Evolutionary conservation across 1,140 invertebrate species (phyloP), one percentile per base, ranked within the genome.

Genomic region (Rhyacophila brunnea): DNA sequence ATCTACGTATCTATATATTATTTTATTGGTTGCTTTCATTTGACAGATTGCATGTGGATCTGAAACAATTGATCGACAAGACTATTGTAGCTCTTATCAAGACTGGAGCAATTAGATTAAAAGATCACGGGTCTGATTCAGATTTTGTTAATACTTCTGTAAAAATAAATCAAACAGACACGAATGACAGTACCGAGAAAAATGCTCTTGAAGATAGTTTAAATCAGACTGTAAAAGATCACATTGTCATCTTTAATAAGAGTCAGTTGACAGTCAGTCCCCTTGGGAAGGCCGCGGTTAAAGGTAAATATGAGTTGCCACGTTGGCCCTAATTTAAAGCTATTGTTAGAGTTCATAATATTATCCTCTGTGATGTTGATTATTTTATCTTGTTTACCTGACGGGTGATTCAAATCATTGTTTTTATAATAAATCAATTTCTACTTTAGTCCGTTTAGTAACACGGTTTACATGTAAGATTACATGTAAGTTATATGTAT

Each of bases 271-370:
- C 80, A 50, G 77, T 91, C 14, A 91, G 85, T 62, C 78, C 79
- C 61, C 79, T 95, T 13, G 93, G 92, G 23, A 81, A 76, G 68
- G 92, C 92, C 14, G 88, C 91, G 28, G 88, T 93, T 66, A 93
- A 91, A 86, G 91, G 90, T 87, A 73, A 34, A 18, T 64, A 15
- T 32, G 23, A 7, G 11, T 13, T 32, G n/a, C n/a, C n/a, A n/a
- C n/a, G n/a, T n/a, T n/a, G n/a, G n/a, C n/a, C n/a, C n/a, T n/a
- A n/a, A n/a, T n/a, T n/a, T n/a, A n/a, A n/a, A n/a, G n/a, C n/a
- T n/a, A n/a, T n/a, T n/a, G n/a, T n/a, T n/a, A n/a, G n/a, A n/a
- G n/a, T n/a, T n/a, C n/a, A n/a, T n/a, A n/a, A n/a, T n/a, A n/a
- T n/a, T n/a, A n/a, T n/a, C n/a, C n/a, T n/a, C n/a, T n/a, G n/a